Conservation (phyloP, 2,797 vertebrate genomes). For the Anabacerthia variegaticeps region DNA sequence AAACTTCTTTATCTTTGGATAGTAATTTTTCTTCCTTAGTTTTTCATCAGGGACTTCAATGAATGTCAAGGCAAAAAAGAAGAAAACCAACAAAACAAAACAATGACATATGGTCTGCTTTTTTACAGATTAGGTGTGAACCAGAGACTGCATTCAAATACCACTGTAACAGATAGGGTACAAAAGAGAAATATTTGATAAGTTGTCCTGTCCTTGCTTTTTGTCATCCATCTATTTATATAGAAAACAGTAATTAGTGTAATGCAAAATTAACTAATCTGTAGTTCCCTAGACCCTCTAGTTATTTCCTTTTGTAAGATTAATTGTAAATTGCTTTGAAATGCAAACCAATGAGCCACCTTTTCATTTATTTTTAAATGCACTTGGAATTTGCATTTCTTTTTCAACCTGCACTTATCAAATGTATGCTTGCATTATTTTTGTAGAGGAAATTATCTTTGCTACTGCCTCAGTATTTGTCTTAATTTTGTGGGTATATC, state of each 20-base stretch:
- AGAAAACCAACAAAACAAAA: background rate
- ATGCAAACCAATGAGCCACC: rapidly evolving
- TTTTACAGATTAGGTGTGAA: background rate
- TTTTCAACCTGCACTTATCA: background rate
- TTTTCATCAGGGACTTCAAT: background rate
- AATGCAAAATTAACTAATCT: background rate
- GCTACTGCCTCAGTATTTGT: background rate
- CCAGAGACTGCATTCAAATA: background rate
- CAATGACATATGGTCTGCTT: background rate
- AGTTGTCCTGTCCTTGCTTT: background rate
- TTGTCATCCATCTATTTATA: background rate
- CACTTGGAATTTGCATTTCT: background rate
- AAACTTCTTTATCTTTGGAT: background rate
- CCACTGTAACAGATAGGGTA: background rate
- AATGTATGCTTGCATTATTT: background rate
- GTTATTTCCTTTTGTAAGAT: background rate
- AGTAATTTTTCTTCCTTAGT: background rate
- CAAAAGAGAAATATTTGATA: background rate
- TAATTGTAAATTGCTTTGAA: background rate
- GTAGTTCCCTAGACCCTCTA: background rate
- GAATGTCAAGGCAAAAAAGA: background rate
- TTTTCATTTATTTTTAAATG: background rate
- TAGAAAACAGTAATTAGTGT: background rate
- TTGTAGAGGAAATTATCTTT: background rate
- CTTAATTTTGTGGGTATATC: background rate